A percentile compares a stretch with the other conserved stretches of the same genome.
Conservation (phyloP, 1,140 invertebrate species). For the Neomicropteryx cornuta region DNA sequence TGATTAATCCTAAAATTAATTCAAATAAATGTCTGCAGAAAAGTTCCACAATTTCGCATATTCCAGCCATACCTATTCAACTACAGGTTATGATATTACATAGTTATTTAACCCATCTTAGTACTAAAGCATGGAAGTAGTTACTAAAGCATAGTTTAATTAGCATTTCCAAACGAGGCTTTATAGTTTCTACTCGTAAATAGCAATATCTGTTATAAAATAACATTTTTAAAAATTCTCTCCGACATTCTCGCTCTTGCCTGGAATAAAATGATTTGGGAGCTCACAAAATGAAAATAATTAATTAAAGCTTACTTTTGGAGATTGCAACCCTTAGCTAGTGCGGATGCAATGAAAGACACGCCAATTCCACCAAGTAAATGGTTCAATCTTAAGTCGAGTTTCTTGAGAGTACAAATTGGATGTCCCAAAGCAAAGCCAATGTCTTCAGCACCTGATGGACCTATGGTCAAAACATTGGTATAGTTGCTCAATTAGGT, state of each 20-base stretch:
- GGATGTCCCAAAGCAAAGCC: slow-evolving; percentile 28
- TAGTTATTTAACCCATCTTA: no score
- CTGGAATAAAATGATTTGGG: background rate
- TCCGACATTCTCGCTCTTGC: no score
- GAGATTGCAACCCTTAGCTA: slow-evolving; percentile 35
- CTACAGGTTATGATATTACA: no score
- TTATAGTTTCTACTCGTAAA: background rate
- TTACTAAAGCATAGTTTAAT: background rate
- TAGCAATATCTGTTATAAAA: background rate
- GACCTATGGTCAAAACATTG: slow-evolving; percentile 18
- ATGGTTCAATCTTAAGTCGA: slow-evolving; percentile 34
- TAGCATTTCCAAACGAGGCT: no score
- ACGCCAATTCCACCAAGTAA: slow-evolving; percentile 32
- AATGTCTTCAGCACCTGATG: slow-evolving; percentile 28
- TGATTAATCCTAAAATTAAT: no score
- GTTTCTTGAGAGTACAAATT: slow-evolving; percentile 23
- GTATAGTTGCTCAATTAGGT: slow-evolving; percentile 2
- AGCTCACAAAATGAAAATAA: background rate
- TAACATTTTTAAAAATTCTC: background rate
- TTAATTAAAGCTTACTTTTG: slow-evolving; percentile 21
- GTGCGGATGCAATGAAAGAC: slow-evolving; percentile 28
- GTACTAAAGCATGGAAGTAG: no score
- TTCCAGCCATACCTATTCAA: no score
- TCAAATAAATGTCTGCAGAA: no score
- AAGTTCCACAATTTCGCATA: no score